Conservation (phyloP, 2,113 vertebrate genomes). For the Lipophrys pholis region DNA sequence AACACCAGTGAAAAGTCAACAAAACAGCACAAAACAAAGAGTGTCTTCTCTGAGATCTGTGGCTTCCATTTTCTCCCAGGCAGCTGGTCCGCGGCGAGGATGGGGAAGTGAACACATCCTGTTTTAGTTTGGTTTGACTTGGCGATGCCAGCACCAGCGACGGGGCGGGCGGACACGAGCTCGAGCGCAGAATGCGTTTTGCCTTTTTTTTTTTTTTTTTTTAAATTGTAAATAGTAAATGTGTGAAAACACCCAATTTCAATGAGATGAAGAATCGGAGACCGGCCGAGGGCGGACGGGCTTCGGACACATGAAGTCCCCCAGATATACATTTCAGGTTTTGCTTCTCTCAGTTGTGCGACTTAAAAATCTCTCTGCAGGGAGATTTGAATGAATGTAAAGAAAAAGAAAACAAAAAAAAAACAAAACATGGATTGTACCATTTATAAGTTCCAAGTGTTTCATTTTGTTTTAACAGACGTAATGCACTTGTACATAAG, state of each 20-base stretch:
- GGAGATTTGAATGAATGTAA: constrained; percentile 81
- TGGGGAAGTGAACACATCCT: constrained; percentile 4
- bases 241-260: constrained; percentile 32
- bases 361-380: constrained; percentile 54
- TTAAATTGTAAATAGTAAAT: constrained; percentile 51
- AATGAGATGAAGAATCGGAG: constrained; percentile 39
- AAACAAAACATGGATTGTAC: constrained; percentile 66
- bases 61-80: constrained; percentile 48
- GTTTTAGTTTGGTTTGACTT: constrained; percentile 10
- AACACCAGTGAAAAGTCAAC: constrained; percentile 30
- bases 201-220: too few species aligned
- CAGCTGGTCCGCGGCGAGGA: constrained; percentile 34
- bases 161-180: constrained; percentile 12
- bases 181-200: too few species aligned
- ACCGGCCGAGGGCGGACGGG: background rate
- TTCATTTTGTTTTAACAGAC: constrained; percentile 76
- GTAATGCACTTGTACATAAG: constrained; percentile 85
- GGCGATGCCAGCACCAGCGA: constrained; percentile 52
- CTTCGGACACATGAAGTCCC: constrained; percentile 38
- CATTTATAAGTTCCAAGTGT: constrained; percentile 69
- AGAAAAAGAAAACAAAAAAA: constrained; percentile 2
- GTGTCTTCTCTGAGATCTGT: constrained; percentile 43
- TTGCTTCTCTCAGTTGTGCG: constrained; percentile 53
- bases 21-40: constrained; percentile 52
- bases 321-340: constrained; percentile 67